Evolutionary conservation across 2,888 invertebrate genomes (phyloP).

Genomic region (Adela reaumurella): DNA sequence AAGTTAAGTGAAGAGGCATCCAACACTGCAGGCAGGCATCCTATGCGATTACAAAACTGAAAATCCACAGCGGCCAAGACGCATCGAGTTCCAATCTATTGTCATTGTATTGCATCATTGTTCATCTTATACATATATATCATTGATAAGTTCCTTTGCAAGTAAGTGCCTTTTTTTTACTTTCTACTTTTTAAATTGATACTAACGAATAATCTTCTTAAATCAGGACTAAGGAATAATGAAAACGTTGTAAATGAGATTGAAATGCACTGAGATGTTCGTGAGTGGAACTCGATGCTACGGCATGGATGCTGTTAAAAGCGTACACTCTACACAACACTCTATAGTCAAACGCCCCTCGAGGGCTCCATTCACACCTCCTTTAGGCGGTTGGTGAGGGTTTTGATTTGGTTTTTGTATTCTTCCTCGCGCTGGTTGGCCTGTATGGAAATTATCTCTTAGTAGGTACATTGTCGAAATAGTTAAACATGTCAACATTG

Average conservation of each 20-base stretch:
- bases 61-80: background rate
- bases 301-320: conserved; percentile 30
- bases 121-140: no score
- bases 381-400: conserved; percentile 97
- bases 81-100: background rate
- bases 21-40: conserved; percentile 6
- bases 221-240: no score
- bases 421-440: conserved; percentile 99
- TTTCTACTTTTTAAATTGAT: no score
- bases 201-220: no score
- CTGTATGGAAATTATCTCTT: conserved; percentile 49
- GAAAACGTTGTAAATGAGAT: no score
- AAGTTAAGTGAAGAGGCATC: conserved; percentile 13
- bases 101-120: no score
- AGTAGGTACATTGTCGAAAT: no score
- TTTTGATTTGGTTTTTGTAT: conserved; percentile 99
- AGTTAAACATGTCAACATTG: no score
- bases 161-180: no score
- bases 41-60: background rate
- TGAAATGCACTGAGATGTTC: no score
- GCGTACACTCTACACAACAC: conserved; percentile 31
- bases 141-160: no score
- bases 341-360: conserved; percentile 28
- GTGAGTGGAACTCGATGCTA: background rate
- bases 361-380: conserved; percentile 71